Evolutionary conservation across 2,797 vertebrate genomes (phyloP), one percentile per base, ranked within the genome.

Genomic region (Dallia pectoralis): DNA sequence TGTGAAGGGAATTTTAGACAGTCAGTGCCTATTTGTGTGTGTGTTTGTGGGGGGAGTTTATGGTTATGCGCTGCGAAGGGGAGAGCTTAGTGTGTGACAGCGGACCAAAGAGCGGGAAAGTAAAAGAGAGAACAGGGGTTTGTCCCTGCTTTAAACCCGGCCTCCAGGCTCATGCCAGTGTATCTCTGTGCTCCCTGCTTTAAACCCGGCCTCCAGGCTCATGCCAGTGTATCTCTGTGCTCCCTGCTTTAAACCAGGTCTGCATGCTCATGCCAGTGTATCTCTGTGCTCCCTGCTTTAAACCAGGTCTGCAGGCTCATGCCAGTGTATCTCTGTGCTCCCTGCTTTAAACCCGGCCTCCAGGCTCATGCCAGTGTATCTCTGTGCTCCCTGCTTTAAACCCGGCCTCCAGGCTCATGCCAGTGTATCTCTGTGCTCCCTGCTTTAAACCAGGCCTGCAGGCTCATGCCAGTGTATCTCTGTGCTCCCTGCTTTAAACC

Each of bases 211-310:
- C 66, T 74, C 67, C 76, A 81, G 86, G 77, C 69, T 86, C 76
- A n/a, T n/a, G n/a, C n/a, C n/a, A n/a, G n/a, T n/a, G n/a, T n/a
- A n/a, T n/a, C n/a, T n/a, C n/a, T n/a, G n/a, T n/a, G n/a, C n/a
- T 78, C 85, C 75, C 83, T 71, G 75, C 83, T 70, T 74, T 79
- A 78, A 19, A 63, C 68, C 30, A n/a, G 69, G 69, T 53, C 66
- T 74, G 70, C 76, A 81, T 86, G 77, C 69, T 86, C 76, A n/a
- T n/a, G n/a, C n/a, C n/a, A n/a, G n/a, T n/a, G n/a, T n/a, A n/a
- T n/a, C n/a, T n/a, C n/a, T n/a, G n/a, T n/a, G n/a, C n/a, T 78
- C 85, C 75, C 83, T 71, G 75, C 83, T 70, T 74, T 79, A 78
- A 19, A 63, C 68, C 30, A n/a, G 69, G 69, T 53, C 66, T 74